Evolutionary conservation across 1,140 invertebrate genomes (phyloP), one percentile per base, ranked within the genome.

Genomic region (Drosophila nannoptera): DNA sequence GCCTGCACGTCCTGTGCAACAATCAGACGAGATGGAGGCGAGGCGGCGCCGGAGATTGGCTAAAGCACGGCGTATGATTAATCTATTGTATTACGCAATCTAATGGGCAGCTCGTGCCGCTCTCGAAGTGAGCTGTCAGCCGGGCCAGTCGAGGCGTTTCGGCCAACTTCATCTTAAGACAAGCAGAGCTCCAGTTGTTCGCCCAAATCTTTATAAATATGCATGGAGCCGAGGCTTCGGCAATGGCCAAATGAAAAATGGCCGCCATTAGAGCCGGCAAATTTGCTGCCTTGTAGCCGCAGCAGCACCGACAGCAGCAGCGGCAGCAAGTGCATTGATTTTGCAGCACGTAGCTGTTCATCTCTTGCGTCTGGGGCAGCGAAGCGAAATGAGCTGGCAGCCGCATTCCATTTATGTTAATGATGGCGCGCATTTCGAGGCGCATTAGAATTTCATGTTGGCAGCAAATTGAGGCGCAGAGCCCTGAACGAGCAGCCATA

Each of bases 151-250:
- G 40, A 31, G 61, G 7, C 36, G 40, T 32, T 16, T 52, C 36
- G 69, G 50, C 65, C 67, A 73, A 75, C 78, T 84, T 83, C 75
- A 83, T 84, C 84, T 84, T 43, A 65, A 68, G 69, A 65, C 46
- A 5, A 40, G 8, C 45, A 40, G 11, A 40, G 11, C 16, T 66
- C 49, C 49, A 35, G 32, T 16, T 35, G 48, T 64, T 62, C 54
- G 69, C 73, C 74, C 77, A 86, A 84, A 84, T 80, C 80, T 84
- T 86, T 84, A 84, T 84, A 80, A 84, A 84, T 84, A 84, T 86
- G 80, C 69, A 80, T 63, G 76, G 50, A 59, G 53, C 63, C n/a
- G 50, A 46, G 40, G 71, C 70, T 70, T 48, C 73, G 45, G 31
- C 49, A 36, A 62, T 43, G 64, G 35, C 31, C 6, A 62, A 32